Evolutionary conservation across 92 coral and sea anemone genomes (phyloP).

Genomic region (Parazoanthus swiftii): DNA sequence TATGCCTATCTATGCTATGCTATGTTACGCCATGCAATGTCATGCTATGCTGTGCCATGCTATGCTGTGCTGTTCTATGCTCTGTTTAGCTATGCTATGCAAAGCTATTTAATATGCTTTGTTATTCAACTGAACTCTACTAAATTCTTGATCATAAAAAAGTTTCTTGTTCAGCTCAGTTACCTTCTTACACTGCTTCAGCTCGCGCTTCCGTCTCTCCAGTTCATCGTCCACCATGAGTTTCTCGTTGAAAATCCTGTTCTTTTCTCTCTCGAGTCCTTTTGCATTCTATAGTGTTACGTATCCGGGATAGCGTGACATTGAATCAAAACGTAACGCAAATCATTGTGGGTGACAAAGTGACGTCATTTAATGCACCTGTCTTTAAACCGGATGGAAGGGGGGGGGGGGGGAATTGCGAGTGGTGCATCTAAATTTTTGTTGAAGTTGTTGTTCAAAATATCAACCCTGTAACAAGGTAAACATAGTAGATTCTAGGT

Average conservation of each 20-base stretch:
- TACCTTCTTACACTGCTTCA: slow-evolving; percentile 71
- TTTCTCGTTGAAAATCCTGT: slow-evolving; percentile 61
- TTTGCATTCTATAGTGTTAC: slow-evolving; percentile 44
- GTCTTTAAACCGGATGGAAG: neutral
- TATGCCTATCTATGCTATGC: too few relatives aligned
- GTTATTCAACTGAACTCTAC: neutral
- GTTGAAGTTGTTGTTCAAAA: too few relatives aligned
- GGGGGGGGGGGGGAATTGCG: too few relatives aligned
- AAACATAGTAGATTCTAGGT: too few relatives aligned
- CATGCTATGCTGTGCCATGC: too few relatives aligned
- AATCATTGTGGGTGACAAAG: neutral
- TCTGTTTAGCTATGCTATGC: too few relatives aligned
- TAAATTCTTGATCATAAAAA: neutral
- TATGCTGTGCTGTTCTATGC: too few relatives aligned
- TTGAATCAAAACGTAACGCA: neutral
- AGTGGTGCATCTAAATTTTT: too few relatives aligned
- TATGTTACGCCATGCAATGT: too few relatives aligned
- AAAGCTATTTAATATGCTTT: too few relatives aligned
- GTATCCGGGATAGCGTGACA: neutral
- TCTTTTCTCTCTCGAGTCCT: slow-evolving; percentile 67
- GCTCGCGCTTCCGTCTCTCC: slow-evolving; percentile 53
- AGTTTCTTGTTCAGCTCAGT: neutral
- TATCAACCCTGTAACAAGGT: too few relatives aligned
- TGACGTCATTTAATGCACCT: neutral
- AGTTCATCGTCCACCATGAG: slow-evolving; percentile 51